These are phyloP conservation scores for Lagria hirta DNA, from an alignment of 2,888 invertebrate genomes.

Conservation along the genomic window DNA sequence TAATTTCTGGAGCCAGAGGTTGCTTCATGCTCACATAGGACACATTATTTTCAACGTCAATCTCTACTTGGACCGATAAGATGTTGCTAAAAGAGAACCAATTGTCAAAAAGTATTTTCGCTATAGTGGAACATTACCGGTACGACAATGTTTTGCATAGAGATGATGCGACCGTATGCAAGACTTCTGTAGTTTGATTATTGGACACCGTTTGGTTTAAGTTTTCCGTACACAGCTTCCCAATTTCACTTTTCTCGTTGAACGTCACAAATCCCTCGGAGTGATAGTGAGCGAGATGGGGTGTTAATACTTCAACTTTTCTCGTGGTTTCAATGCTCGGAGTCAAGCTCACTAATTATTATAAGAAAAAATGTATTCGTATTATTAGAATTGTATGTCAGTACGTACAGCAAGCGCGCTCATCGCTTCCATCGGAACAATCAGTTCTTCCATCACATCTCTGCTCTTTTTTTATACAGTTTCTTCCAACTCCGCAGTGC, in stretches of 20 bases:
- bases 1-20: conserved; percentile 77
- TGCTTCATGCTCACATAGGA: conserved; percentile 82
- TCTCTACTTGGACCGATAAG: conserved; percentile 66
- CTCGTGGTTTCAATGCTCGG: conserved; percentile 67
- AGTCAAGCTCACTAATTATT: conserved; percentile 68
- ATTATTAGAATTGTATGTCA: not conserved
- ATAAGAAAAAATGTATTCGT: conserved; percentile 3
- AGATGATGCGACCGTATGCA: conserved; percentile 74
- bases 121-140: conserved; percentile 59
- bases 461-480: conserved; percentile 70
- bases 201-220: conserved; percentile 63
- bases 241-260: conserved; percentile 77
- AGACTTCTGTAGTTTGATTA: conserved; percentile 47
- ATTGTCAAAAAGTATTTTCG: conserved; percentile 1
- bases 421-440: conserved; percentile 86
- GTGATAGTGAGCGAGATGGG: conserved; percentile 69
- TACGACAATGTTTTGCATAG: conserved; percentile 76
- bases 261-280: conserved; percentile 82
- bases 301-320: conserved; percentile 65
- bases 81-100: conserved; percentile 68
- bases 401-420: conserved; percentile 81
- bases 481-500: conserved; percentile 78
- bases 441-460: conserved; percentile 82
- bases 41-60: conserved; percentile 60
- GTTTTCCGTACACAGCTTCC: conserved; percentile 81